A percentile compares a stretch with the other conserved stretches of the same genome.
These are phyloP conservation scores for Tympanoctomys barrerae DNA, from an alignment of 2,797 vertebrate genomes.

Conservation along the genomic window DNA sequence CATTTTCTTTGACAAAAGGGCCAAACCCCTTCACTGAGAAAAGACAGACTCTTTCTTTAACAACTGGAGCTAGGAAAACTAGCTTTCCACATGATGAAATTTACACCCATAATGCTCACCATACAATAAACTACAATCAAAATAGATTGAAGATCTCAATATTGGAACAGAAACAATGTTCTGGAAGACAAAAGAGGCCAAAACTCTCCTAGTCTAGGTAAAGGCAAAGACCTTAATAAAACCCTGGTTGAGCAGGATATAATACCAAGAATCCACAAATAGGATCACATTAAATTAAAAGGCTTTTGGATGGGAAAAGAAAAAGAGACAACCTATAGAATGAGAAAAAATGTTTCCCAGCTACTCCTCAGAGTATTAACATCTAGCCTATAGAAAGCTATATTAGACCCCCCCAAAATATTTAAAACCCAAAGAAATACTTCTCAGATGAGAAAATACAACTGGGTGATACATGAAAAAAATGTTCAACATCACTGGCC, in stretches of 20 bases:
- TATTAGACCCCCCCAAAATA: background rate
- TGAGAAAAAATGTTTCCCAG: background rate
- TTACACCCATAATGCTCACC: background rate
- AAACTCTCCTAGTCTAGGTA: background rate
- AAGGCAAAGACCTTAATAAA: background rate
- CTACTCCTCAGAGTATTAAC: background rate
- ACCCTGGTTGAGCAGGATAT: background rate
- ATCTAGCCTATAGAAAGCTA: background rate
- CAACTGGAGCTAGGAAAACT: background rate
- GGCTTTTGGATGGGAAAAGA: background rate
- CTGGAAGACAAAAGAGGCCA: background rate
- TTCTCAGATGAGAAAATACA: background rate
- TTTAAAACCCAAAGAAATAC: background rate
- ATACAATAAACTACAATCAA: background rate
- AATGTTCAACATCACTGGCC: background rate
- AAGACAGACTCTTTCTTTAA: background rate
- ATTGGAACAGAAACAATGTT: background rate
- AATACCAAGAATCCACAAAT: background rate
- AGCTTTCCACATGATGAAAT: background rate
- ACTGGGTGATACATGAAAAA: background rate
- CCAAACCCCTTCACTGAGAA: background rate
- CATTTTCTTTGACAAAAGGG: background rate
- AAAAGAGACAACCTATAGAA: background rate
- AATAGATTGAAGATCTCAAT: background rate
- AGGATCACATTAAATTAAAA: background rate